Base-by-base conservation (phyloP, 2,888 invertebrate species). In the Lasioglossum leucozonium region DNA sequence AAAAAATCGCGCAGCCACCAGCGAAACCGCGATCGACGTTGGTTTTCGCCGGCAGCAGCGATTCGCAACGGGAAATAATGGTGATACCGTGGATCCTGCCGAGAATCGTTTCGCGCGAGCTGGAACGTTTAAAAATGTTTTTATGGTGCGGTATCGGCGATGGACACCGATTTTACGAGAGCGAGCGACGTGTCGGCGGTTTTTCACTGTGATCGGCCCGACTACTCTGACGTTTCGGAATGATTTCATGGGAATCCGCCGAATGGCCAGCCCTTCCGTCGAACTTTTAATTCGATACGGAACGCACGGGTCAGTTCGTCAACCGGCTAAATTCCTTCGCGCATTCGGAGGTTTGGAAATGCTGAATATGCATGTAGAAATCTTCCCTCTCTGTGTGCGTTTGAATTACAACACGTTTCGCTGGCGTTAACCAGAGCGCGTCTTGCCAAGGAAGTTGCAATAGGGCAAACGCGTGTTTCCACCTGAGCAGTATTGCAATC, bases 401-500 rank as follows among this genome's bases (percentile, higher is more conserved):
- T 40, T 26, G 37, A 67, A 77, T 77, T 67, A 51, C 67, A 67
- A 77, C 26, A 51, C 18, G 37, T 67, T 34, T 47, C 65, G 67
- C 10, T 26, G n/a, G 58, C 26, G n/a, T 42, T 58, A 74, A 42
- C 75, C 62, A 11, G 26, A 34, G 37, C 10, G 37, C 34, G 16
- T 16, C 26, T 34, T 2, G 51, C 16, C 40, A 44, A 51, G 34
- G 22, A 26, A 51, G 13, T 69, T 10, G 69, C 69, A 51, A 69
- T 30, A 40, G 51, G 51, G 37, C 26, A 69, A 47, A 30, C n/a
- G 51, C 69, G 65, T 65, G 65, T 77, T 51, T 69, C 51, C 37
- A 77, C 77, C 77, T 69, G 69, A 44, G 11, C 69, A 51, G 77
- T 69, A 69, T 77, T 69, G 69, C 69, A 40, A 77, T 77, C 77